Base-by-base conservation (phyloP, 2,113 vertebrate genomes). In the Eptesicus fuscus region DNA sequence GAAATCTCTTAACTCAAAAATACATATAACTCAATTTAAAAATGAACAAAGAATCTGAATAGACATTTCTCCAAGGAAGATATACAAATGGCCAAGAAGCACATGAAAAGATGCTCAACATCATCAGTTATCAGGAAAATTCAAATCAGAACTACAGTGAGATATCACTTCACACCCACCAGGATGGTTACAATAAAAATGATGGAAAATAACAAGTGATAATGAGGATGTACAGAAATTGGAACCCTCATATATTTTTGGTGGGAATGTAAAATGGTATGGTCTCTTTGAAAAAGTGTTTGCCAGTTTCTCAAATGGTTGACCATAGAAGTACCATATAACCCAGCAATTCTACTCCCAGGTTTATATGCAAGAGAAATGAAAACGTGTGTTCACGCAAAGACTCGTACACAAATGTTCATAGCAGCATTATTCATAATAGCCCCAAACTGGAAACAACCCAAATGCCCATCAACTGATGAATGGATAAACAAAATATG, bases 21-120 rank as follows among this genome's bases (percentile, higher is more conserved):
- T 67, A 69, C 69, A 87, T 49, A 86, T 59, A 93, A 95, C 37
- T 40, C 53, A 59, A 71, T 95, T 86, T 40, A 83, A 83, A 91
- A 67, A 74, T 63, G 25, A n/a, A 35, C 30, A 42, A 67, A 65
- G 7, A 63, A 83, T 56, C 32, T 69, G 63, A 94, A 71, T 32
- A 84, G 51, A 76, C 5, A 82, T 94, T 77, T 90, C 35, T 49
- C 40, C 63, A 90, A 94, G 47, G 59, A 92, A 61, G 47, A 82
- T 22, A 67, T 49, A 56, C 2, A 23, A 83, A 83, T 89, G 63
- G 6, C 22, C 40, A 85, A 71, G 28, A 80, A 35, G 7, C 40
- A 53, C 37, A 79, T 69, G 7, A 71, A 93, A 94, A 91, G 53
- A 47, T 74, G 47, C 9, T 88, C 17, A 63, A 42, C 67, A 80